A percentile compares a stretch with the other conserved stretches of the same genome.
Conservation (phyloP, 2,113 vertebrate genomes). For the Barnardius zonarius region DNA sequence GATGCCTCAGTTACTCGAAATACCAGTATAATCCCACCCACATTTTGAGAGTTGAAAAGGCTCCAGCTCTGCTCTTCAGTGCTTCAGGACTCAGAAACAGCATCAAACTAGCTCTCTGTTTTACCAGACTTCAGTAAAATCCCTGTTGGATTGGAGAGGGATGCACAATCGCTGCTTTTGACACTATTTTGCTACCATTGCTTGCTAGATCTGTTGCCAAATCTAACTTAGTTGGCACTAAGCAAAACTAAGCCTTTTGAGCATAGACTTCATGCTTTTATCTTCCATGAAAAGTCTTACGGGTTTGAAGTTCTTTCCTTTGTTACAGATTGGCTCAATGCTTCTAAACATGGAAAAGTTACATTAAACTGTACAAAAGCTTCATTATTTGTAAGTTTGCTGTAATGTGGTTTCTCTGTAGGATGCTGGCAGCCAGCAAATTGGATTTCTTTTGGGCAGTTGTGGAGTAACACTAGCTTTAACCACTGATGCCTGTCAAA, state of each 20-base stretch:
- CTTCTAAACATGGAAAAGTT: background rate
- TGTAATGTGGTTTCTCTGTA: slow-evolving; percentile 27
- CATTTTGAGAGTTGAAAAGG: background rate
- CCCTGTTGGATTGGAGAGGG: background rate
- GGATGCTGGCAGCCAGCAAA: slow-evolving; percentile 96
- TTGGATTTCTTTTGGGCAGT: slow-evolving; percentile 93
- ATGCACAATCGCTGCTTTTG: background rate
- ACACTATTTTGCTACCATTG: background rate
- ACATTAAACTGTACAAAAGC: background rate
- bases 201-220: background rate
- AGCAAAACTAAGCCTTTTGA: background rate
- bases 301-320: background rate
- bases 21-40: background rate
- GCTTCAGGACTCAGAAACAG: background rate
- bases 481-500: slow-evolving; percentile 96
- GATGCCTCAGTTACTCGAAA: background rate
- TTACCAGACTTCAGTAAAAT: background rate
- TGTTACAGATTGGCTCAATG: background rate
- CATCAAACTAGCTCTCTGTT: background rate
- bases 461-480: slow-evolving; percentile 91
- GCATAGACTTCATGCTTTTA: background rate
- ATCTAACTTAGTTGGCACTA: background rate
- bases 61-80: background rate
- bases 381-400: background rate
- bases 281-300: background rate